phyloP scores from a whole-genome alignment of 1,140 invertebrate species.

The Tribolium castaneum region DNA sequence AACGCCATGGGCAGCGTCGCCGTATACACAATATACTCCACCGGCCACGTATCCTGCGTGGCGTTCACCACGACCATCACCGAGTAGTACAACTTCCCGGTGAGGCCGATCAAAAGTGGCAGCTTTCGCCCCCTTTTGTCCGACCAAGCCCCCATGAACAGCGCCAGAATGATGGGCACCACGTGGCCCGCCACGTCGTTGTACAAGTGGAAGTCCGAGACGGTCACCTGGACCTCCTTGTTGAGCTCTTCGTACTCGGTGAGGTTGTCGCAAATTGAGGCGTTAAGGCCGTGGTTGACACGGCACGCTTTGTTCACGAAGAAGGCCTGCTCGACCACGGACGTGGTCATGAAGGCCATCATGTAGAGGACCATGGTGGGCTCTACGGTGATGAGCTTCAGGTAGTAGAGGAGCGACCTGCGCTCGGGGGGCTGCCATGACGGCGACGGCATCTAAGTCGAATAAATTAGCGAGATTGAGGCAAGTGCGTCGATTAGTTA shows the following conservation, averaged over 20 bases:
- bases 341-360: conserved; percentile 83
- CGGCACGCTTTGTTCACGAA: conserved; percentile 78
- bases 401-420: conserved; percentile 43
- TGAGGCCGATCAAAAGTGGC: conserved; percentile 74
- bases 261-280: conserved; percentile 74
- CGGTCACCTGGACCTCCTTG: conserved; percentile 76
- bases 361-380: conserved; percentile 83
- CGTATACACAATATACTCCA: conserved; percentile 79
- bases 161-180: conserved; percentile 77
- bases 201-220: conserved; percentile 79
- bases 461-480: background rate
- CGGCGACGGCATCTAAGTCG: conserved; percentile 28
- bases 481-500: no score
- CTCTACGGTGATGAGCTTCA: conserved; percentile 72
- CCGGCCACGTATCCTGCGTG: conserved; percentile 73
- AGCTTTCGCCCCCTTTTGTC: conserved; percentile 77
- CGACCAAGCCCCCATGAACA: conserved; percentile 82
- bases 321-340: conserved; percentile 81
- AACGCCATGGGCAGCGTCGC: conserved; percentile 78
- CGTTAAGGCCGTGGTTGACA: conserved; percentile 74
- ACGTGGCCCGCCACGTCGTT: conserved; percentile 77
- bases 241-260: conserved; percentile 68
- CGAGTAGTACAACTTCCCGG: conserved; percentile 80
- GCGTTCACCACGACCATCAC: conserved; percentile 77
- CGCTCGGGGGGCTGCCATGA: conserved; percentile 9